Evolutionary conservation across 1,140 invertebrate species (phyloP), one percentile per base, ranked within the genome.

Genomic region (Scaptomyza montana): DNA sequence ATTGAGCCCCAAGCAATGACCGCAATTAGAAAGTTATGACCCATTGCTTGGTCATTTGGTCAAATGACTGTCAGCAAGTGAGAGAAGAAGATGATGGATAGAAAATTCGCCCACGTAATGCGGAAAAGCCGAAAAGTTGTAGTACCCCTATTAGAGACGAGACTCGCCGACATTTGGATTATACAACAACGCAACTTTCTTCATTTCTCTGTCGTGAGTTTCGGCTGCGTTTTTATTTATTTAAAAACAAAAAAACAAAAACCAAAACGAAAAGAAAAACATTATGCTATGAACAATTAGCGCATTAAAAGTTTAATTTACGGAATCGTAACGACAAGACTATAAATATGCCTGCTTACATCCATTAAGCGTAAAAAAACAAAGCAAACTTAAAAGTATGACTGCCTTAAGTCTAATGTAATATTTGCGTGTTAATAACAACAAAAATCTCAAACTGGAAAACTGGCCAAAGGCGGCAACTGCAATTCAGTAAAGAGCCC

Each of bases 251-350:
- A 36, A 36, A 36, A 36, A 33, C 7, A 33, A 6, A 33, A 33
- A 3, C 21, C 21, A 25, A 25, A 25, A 25, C 21, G 21, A 33
- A 7, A 33, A 33, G 30, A 80, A 71, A 86, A 75, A 84, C 70
- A 65, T 85, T 81, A 86, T 80, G 73, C 78, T 63, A 50, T 41
- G 72, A 89, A 77, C 72, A 89, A 89, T 87, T 87, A 82, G 86
- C 84, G 84, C 82, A 87, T 89, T 87, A 87, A 87, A 89, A 89
- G 79, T 70, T 89, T 82, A 87, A 82, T 87, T 89, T 87, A 82
- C 78, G 79, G 79, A 82, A 87, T 82, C 78, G 68, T 86, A 86
- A 86, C 82, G 82, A 89, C 82, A 89, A 25, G 78, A 51, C 84
- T 77, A 78, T 87, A 89, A 86, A 87, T 86, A 81, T 81, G 77